Conservation (phyloP, 2,113 vertebrate species). For the Sarotherodon lohbergeri region DNA sequence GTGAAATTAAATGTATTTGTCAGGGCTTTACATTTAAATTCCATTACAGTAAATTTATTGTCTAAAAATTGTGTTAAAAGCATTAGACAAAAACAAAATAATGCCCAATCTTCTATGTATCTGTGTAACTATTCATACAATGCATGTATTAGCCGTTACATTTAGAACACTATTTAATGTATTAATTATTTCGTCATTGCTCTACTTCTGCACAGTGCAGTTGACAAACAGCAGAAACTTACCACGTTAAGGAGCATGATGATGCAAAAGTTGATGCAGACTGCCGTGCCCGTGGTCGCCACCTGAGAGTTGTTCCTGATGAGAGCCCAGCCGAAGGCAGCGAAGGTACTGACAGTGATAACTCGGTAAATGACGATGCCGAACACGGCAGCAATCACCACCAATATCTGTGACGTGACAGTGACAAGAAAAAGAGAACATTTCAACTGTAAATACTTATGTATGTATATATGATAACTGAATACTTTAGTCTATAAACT, state of each 20-base stretch:
- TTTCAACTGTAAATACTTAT: background rate
- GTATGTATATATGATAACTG: background rate
- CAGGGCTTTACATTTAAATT: background rate
- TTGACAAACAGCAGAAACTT: slow-evolving; percentile 34
- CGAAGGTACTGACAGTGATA: slow-evolving; percentile 93
- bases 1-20: background rate
- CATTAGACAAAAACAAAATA: background rate
- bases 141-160: background rate
- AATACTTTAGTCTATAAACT: background rate
- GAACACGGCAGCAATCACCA: slow-evolving; percentile 92
- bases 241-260: slow-evolving; percentile 96
- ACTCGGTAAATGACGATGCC: slow-evolving; percentile 93
- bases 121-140: background rate
- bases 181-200: background rate
- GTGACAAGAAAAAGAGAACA: background rate
- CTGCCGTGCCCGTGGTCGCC: slow-evolving; percentile 91
- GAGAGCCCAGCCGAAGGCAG: slow-evolving; percentile 90
- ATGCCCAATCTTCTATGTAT: background rate
- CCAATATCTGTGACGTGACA: slow-evolving; percentile 76
- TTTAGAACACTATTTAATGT: background rate
- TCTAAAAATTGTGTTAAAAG: background rate
- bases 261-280: slow-evolving; percentile 96
- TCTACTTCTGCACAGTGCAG: background rate
- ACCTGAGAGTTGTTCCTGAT: slow-evolving; percentile 97
- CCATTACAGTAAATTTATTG: background rate